Evolutionary conservation across 2,797 vertebrate species (phyloP).

Genomic region (Sebastes glaucus): DNA sequence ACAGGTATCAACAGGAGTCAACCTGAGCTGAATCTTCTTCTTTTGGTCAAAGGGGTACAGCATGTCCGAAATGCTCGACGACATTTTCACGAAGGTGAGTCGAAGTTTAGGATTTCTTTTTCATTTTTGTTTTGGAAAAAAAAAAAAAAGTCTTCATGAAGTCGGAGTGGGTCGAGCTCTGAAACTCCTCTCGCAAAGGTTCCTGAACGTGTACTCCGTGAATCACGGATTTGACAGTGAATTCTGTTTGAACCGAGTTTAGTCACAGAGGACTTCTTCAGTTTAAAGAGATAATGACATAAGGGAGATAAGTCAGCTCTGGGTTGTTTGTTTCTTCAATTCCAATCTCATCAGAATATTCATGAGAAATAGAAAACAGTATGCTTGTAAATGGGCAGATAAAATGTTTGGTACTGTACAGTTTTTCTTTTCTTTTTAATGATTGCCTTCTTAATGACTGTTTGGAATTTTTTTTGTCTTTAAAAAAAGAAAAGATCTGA

Average conservation of each 20-base stretch:
- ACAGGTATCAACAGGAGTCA: slow-evolving; percentile 31
- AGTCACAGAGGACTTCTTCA: background rate
- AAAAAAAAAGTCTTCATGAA: background rate
- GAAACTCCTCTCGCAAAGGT: background rate
- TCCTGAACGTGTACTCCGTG: background rate
- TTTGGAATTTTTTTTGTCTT: background rate
- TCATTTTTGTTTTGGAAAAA: slow-evolving; percentile 26
- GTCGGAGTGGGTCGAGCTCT: background rate
- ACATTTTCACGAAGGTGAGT: slow-evolving; percentile 79
- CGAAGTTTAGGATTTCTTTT: background rate
- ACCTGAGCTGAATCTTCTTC: slow-evolving; percentile 36
- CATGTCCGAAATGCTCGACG: slow-evolving; percentile 84
- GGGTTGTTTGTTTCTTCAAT: slow-evolving; percentile 11
- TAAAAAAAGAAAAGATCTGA: background rate
- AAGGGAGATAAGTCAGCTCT: background rate
- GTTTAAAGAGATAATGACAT: slow-evolving; percentile 20
- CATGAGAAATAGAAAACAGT: background rate
- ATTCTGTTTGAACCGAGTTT: background rate
- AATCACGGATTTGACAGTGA: background rate
- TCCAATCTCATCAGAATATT: background rate
- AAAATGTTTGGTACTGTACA: background rate
- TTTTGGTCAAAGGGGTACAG: slow-evolving; percentile 65
- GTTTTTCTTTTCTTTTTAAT: background rate
- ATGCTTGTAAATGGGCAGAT: background rate
- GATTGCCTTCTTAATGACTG: background rate